Evolutionary conservation across 2,797 vertebrate species (phyloP).

Genomic region (Phrynocephalus guinanensis): DNA sequence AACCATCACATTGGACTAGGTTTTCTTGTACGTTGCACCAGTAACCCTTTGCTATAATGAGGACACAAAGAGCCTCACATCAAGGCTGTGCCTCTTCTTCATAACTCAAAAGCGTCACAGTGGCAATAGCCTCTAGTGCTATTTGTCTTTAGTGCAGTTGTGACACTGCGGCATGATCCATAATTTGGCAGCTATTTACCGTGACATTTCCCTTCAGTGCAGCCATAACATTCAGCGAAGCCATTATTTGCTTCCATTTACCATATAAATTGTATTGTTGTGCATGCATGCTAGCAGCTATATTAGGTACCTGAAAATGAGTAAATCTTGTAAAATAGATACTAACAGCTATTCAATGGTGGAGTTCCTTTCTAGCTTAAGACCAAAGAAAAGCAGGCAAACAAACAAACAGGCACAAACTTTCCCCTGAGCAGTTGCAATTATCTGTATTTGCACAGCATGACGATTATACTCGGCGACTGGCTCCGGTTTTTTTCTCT

Average conservation of each 20-base stretch:
- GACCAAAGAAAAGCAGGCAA: slow-evolving; percentile 49
- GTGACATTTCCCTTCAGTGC: slow-evolving; percentile 86
- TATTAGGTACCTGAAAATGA: slow-evolving; percentile 85
- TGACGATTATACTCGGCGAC: slow-evolving; percentile 48
- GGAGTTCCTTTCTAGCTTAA: slow-evolving; percentile 71
- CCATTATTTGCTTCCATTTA: slow-evolving; percentile 88
- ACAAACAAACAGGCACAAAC: slow-evolving; percentile 65
- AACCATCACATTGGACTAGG: slow-evolving; percentile 64
- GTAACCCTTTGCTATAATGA: slow-evolving; percentile 79
- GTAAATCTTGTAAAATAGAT: slow-evolving; percentile 86
- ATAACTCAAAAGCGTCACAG: slow-evolving; percentile 83
- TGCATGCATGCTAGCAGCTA: slow-evolving; percentile 83
- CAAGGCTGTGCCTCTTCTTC: slow-evolving; percentile 78
- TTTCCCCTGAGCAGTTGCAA: slow-evolving; percentile 68
- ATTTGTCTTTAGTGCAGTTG: slow-evolving; percentile 86
- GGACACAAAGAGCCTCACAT: slow-evolving; percentile 81
- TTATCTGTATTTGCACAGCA: slow-evolving; percentile 64
- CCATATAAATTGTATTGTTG: slow-evolving; percentile 90
- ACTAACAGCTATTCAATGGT: slow-evolving; percentile 76
- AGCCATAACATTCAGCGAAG: slow-evolving; percentile 87
- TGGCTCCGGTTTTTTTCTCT: slow-evolving; percentile 10
- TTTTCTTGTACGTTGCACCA: slow-evolving; percentile 67
- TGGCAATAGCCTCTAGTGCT: slow-evolving; percentile 82
- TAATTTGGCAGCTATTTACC: slow-evolving; percentile 89
- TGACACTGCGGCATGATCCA: slow-evolving; percentile 86